phyloP scores from a whole-genome alignment of 1,140 invertebrate species.

The Oedothorax gibbosus region DNA sequence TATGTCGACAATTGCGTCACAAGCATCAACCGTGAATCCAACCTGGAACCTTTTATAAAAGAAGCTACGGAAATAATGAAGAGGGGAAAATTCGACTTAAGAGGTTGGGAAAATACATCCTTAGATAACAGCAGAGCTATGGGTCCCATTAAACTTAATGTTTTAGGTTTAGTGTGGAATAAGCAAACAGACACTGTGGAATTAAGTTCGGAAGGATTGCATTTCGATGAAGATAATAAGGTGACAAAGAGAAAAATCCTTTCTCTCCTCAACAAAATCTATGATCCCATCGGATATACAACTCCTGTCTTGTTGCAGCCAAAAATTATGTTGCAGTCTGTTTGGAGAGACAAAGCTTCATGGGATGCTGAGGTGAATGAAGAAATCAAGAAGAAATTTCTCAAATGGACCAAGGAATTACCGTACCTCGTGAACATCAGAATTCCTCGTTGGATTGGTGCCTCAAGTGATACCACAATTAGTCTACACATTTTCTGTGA shows the following conservation, averaged over 20 bases:
- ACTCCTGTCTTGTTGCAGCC: background rate
- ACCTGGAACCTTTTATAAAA: slow-evolving; percentile 3
- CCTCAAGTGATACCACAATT: background rate
- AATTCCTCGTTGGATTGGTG: slow-evolving; percentile 1
- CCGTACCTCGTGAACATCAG: background rate
- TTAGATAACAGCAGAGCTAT: background rate
- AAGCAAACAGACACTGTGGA: slow-evolving; percentile 7
- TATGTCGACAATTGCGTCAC: slow-evolving; percentile 34
- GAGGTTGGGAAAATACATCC: background rate
- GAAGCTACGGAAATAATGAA: slow-evolving; percentile 13
- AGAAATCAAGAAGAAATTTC: slow-evolving; percentile 20
- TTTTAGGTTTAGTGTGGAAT: slow-evolving; percentile 10
- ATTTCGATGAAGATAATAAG: background rate
- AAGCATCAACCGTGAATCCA: background rate
- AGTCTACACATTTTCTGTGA: slow-evolving; percentile 19
- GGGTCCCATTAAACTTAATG: too few relatives aligned
- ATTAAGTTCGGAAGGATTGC: too few relatives aligned
- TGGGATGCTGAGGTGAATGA: slow-evolving; percentile 8
- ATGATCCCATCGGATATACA: background rate
- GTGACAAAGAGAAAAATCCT: background rate
- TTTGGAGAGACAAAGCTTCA: slow-evolving; percentile 7
- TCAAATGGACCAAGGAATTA: background rate
- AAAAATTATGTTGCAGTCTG: slow-evolving; percentile 3
- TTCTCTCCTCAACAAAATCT: background rate
- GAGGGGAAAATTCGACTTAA: background rate